Evolutionary conservation across 2,797 vertebrate species (phyloP).

Genomic region (Cyclura pinguis): DNA sequence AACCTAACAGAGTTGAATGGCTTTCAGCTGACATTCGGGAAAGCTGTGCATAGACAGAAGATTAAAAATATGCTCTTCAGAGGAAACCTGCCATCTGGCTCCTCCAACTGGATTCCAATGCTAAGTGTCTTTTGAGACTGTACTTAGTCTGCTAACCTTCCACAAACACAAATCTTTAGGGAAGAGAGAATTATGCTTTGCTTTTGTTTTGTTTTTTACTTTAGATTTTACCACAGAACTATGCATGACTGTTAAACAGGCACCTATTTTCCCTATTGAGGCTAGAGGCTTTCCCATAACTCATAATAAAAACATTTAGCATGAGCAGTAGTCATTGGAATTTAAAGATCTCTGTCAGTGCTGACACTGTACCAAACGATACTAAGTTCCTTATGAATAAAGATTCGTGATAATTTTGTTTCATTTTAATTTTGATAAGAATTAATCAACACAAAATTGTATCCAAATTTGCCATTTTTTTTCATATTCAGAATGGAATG

Average conservation of each 20-base stretch:
- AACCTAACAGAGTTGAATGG: slow-evolving; percentile 66
- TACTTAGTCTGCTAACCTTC: slow-evolving; percentile 72
- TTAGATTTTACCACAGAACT: slow-evolving; percentile 68
- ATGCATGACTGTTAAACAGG: slow-evolving; percentile 78
- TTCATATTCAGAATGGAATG: not conserved
- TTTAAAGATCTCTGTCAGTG: slow-evolving; percentile 72
- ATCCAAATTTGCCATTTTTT: not conserved
- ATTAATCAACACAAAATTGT: not conserved
- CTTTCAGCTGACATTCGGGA: slow-evolving; percentile 71
- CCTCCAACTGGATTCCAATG: slow-evolving; percentile 68
- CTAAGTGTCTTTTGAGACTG: slow-evolving; percentile 71
- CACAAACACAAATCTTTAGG: slow-evolving; percentile 78
- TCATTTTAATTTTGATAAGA: not conserved
- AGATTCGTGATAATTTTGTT: not conserved
- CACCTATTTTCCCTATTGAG: slow-evolving; percentile 74
- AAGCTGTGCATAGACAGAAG: slow-evolving; percentile 71
- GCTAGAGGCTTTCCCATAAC: slow-evolving; percentile 75
- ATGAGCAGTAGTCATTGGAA: slow-evolving; percentile 65
- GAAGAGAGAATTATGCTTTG: slow-evolving; percentile 76
- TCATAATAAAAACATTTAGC: slow-evolving; percentile 69
- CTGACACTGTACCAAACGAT: slow-evolving; percentile 24
- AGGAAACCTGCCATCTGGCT: slow-evolving; percentile 77
- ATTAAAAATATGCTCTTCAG: slow-evolving; percentile 76
- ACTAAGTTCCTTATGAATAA: not conserved
- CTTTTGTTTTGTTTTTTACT: slow-evolving; percentile 63